Conservation (phyloP, 2,797 vertebrate species). For the Clarias laeviceps region DNA sequence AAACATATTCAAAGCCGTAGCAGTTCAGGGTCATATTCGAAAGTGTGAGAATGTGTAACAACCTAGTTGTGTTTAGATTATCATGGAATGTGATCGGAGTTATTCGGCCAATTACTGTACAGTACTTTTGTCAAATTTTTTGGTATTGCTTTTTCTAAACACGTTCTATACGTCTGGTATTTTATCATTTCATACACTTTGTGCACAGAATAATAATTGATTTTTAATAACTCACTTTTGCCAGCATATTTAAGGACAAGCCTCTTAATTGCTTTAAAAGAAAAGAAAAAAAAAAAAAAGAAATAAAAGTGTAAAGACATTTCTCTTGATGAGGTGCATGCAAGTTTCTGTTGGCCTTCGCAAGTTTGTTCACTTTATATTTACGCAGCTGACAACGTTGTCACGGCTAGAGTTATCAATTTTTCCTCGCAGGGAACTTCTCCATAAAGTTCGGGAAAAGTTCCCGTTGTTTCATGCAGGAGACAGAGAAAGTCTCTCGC, state of each 20-base stretch:
- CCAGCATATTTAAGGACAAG: background rate
- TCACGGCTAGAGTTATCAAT: background rate
- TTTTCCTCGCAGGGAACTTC: conserved; percentile 19
- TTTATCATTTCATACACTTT: no score
- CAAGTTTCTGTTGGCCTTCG: background rate
- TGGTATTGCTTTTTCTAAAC: background rate
- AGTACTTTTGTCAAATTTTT: background rate
- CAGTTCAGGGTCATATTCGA: no score
- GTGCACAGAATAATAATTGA: background rate
- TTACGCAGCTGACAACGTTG: conserved; percentile 1
- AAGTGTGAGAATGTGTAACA: no score
- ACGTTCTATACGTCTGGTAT: background rate
- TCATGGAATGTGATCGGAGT: background rate
- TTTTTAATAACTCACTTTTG: background rate
- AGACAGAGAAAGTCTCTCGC: conserved; percentile 18
- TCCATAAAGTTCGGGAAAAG: conserved; percentile 24
- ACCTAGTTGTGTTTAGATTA: background rate
- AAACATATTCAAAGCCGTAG: no score
- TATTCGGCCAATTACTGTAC: background rate
- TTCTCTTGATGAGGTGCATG: background rate
- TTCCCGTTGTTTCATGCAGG: conserved; percentile 24
- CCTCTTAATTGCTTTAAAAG: background rate
- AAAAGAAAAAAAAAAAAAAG: no score
- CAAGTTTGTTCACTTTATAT: conserved; percentile 13
- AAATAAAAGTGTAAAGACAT: background rate